phyloP scores from a whole-genome alignment of 2,113 vertebrate genomes.

The Axis porcinus region DNA sequence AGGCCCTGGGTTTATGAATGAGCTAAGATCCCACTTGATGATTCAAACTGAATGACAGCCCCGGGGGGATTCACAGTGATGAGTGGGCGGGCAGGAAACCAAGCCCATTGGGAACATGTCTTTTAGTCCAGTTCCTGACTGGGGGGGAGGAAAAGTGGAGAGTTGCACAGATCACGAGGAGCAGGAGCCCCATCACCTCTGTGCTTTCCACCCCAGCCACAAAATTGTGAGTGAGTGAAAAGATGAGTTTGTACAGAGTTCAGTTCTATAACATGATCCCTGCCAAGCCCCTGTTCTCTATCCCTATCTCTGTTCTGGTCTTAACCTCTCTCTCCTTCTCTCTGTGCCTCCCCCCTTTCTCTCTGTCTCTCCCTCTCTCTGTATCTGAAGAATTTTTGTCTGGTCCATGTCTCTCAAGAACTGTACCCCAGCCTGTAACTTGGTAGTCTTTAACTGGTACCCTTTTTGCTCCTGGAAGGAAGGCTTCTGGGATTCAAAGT shows the following conservation, averaged over 20 bases:
- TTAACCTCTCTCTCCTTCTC: background rate
- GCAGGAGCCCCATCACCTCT: background rate
- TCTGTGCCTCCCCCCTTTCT: background rate
- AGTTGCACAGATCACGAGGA: background rate
- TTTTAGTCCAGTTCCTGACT: background rate
- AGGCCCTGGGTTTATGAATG: background rate
- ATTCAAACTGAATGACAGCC: background rate
- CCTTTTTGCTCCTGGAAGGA: background rate
- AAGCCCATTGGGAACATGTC: background rate
- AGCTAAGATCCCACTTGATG: background rate
- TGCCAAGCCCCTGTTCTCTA: background rate
- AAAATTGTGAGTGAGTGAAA: background rate
- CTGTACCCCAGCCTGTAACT: background rate
- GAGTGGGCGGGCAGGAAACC: fast-evolving
- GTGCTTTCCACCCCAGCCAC: background rate
- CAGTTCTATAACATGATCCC: background rate
- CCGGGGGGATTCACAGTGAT: background rate
- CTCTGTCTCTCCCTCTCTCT: background rate
- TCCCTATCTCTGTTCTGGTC: fast-evolving
- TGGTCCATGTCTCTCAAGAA: background rate
- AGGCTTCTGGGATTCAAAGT: background rate
- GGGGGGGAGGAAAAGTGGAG: too few species aligned
- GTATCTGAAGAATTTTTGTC: background rate
- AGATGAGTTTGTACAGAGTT: background rate
- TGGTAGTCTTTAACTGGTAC: background rate